Evolutionary conservation across 64 coral and sea anemone genomes (phyloP).

Genomic region (Astreopora myriophthalma): DNA sequence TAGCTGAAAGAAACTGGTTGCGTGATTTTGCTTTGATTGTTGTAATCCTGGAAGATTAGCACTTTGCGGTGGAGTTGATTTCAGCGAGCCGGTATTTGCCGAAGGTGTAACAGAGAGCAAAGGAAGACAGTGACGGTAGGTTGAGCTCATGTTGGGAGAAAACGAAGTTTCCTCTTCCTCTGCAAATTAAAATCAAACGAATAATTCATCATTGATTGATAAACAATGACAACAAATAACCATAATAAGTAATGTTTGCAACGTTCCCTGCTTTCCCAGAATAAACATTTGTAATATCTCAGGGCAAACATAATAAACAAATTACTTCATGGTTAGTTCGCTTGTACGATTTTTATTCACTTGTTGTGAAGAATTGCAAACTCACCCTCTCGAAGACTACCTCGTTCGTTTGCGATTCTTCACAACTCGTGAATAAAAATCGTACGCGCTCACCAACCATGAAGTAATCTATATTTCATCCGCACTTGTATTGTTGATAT

Average conservation of each 20-base stretch:
- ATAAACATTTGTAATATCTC: too few species aligned
- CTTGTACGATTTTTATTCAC: conserved; percentile 21
- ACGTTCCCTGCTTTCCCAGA: too few species aligned
- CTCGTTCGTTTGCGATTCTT: too few species aligned
- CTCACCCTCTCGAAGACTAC: too few species aligned
- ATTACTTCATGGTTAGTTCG: not conserved
- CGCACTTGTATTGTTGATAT: too few species aligned
- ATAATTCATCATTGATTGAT: not conserved
- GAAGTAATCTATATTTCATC: too few species aligned
- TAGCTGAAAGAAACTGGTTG: not conserved
- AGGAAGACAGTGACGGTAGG: not conserved
- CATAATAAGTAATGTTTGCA: too few species aligned
- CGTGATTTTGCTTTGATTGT: not conserved
- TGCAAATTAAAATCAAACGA: not conserved
- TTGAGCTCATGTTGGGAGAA: not conserved
- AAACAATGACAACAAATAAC: not conserved
- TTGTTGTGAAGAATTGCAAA: not conserved
- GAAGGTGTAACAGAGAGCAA: not conserved
- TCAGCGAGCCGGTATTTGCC: not conserved
- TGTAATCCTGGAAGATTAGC: not conserved
- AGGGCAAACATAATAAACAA: not conserved
- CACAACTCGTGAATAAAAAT: too few species aligned
- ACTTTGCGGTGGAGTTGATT: not conserved
- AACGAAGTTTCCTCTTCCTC: not conserved
- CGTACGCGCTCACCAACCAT: too few species aligned